Evolutionary conservation across 1,140 invertebrate genomes (phyloP), one percentile per base, ranked within the genome.

Genomic region (Ips typographus): DNA sequence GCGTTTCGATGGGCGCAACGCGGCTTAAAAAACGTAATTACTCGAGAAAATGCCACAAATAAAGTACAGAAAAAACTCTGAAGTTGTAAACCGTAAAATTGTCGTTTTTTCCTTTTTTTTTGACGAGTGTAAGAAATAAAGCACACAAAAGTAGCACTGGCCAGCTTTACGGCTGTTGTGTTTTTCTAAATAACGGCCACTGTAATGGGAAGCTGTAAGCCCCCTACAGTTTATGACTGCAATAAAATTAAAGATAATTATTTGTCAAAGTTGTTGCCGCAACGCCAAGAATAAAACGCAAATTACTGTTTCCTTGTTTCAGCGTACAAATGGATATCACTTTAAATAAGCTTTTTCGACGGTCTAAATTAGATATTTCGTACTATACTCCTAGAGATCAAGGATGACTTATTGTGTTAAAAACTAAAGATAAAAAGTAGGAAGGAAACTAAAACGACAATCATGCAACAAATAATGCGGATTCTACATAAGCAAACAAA

Each of bases 21-120:
- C 22, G 44, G 49, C n/a, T 68, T 68, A 68, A 68, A 66, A 68
- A 68, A 68, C 40, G 51, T 60, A 60, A 68, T 68, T 68, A 61
- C 60, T 68, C 53, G 57, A 68, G 58, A 39, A 60, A 59, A 68
- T 60, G 43, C 57, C 57, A 53, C 58, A 68, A 68, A 68, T 60
- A 68, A 51, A 68, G 55, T 59, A 58, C 36, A 59, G 42, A 41
- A 68, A 68, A 68, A 68, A 68, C 57, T 67, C 55, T 22, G 59
- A 67, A 65, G 63, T 65, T 57, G 43, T 7, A 39, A 59, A 39
- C 55, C 56, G 65, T 68, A 57, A 68, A 60, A 68, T 68, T 68
- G 60, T 47, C 57, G 65, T 60, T 60, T 22, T 22, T 68, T 60
- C 57, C 56, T 36, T 22, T 40, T 40, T 7, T 68, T 68, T 60